Evolutionary conservation across 2,888 invertebrate species (phyloP), one percentile per base, ranked within the genome.

Genomic region (Serrognathus titanus): DNA sequence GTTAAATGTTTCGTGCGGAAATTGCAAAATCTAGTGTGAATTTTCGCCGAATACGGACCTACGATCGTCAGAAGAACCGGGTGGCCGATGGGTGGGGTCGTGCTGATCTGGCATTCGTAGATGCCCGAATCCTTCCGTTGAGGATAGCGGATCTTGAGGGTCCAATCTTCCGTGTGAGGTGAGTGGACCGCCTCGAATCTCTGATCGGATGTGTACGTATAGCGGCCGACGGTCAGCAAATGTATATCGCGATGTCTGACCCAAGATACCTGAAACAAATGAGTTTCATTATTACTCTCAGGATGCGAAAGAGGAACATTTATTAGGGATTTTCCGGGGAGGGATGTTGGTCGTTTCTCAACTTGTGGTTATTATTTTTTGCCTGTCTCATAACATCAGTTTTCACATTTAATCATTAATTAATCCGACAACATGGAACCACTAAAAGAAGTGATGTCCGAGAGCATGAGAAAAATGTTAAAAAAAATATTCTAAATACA

Each of bases 31-130:
- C 43, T 55, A 50, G 39, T 31, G 45, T 51, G 39, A 55, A 51
- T 49, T 51, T 45, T 50, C 43, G 45, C 50, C 31, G 45, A 47
- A 49, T 47, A 82, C 90, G 88, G 74, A 92, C 93, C 92, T 61
- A 93, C 90, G 72, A 93, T 89, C 66, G 85, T 90, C 60, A 93
- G 83, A 73, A 85, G 87, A 55, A 93, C 87, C 20, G 89, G 87
- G 76, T 91, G 90, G 41, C 92, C 92, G 49, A 91, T 87, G 57
- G 92, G 92, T 50, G 93, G 93, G 61, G 93, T 93, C 51, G 93
- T 93, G 66, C 91, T 92, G 75, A 94, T 92, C 81, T 94, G 94
- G 76, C 93, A 94, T 81, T 94, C 93, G 78, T 94, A 94, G 69
- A 90, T 84, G 39, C 90, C 90, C 2, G 87, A 84, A 73, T 90